phyloP scores from a whole-genome alignment of 2,888 invertebrate genomes.

The Trissonchulus latispiculum region DNA sequence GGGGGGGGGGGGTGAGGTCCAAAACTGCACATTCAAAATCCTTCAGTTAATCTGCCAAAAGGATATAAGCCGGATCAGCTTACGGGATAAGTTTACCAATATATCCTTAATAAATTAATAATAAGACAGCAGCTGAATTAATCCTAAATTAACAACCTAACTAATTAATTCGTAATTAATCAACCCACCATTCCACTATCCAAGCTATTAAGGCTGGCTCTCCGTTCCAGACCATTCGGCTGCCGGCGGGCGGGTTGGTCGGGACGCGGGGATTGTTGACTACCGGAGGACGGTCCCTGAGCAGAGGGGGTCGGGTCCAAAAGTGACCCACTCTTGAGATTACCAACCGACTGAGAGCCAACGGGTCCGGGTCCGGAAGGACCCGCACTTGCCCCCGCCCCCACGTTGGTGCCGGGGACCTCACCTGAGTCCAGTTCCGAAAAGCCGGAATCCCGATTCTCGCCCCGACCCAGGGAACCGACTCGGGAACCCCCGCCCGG shows the following conservation, averaged over 20 bases:
- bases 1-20: too few species aligned
- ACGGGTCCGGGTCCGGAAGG: background rate
- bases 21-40: too few species aligned
- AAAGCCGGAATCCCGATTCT: background rate
- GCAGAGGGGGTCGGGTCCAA: background rate
- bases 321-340: too few species aligned
- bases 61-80: too few species aligned
- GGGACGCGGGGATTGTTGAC: background rate
- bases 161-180: too few species aligned
- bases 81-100: too few species aligned
- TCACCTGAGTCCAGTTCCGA: background rate
- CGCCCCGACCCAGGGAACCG: background rate
- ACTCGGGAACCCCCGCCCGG: too few species aligned
- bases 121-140: too few species aligned
- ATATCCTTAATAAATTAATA: too few species aligned
- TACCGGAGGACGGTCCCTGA: background rate
- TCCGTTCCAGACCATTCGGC: conserved; percentile 58
- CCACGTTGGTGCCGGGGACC: background rate
- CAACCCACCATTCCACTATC: conserved; percentile 70
- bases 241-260: background rate
- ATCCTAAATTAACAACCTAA: too few species aligned
- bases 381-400: background rate
- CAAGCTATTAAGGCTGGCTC: conserved; percentile 83
- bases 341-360: background rate
- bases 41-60: too few species aligned